Evolutionary conservation across 2,113 vertebrate species (phyloP).

Genomic region (Gobio gobio): DNA sequence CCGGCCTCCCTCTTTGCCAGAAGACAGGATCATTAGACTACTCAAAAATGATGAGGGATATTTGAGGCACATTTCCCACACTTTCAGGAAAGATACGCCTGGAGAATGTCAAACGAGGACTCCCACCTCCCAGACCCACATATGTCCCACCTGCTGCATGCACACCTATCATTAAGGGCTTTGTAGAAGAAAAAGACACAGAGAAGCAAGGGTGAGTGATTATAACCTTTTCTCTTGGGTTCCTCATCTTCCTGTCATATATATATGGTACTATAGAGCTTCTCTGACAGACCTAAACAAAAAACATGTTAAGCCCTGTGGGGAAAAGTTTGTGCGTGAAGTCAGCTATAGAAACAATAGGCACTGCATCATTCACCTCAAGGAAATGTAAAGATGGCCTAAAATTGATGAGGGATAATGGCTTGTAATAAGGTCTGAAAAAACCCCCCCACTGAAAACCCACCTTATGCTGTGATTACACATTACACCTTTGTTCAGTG

Average conservation of each 20-base stretch:
- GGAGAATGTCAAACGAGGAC: conserved; percentile 30
- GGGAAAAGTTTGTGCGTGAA: not conserved
- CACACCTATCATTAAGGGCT: conserved; percentile 25
- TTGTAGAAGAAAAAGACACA: conserved; percentile 7
- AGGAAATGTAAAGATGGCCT: not conserved
- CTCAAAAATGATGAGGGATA: conserved; percentile 38
- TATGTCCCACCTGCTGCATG: conserved; percentile 3
- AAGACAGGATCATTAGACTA: conserved; percentile 43
- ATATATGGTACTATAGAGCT: not conserved
- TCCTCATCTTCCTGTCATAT: conserved; percentile 11
- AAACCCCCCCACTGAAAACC: not conserved
- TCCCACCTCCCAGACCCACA: not conserved
- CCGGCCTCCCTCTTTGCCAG: conserved; percentile 13
- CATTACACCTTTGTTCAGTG: not conserved
- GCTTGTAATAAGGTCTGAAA: not conserved
- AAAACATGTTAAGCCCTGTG: not conserved
- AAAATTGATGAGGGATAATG: not conserved
- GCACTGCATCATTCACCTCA: not conserved
- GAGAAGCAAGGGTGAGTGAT: conserved; percentile 3
- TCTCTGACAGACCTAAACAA: not conserved
- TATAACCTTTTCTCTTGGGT: not conserved
- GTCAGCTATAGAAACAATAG: not conserved
- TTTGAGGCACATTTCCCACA: conserved; percentile 35
- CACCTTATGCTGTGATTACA: not conserved
- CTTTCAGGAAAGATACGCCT: conserved; percentile 28